Evolutionary conservation across 2,888 invertebrate species (phyloP).

Genomic region (Abrostola tripartita): DNA sequence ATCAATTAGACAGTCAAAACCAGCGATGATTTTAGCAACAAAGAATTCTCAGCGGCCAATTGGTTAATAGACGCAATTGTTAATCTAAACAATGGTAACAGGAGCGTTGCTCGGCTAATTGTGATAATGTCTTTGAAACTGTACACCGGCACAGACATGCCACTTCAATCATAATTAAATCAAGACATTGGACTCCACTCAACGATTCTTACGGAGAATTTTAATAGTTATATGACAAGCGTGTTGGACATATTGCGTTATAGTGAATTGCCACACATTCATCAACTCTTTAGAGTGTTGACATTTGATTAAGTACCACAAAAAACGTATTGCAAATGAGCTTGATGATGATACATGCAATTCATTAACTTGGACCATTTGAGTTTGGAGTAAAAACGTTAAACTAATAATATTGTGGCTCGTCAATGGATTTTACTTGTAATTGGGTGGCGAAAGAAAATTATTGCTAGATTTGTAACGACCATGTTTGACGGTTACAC

Average conservation of each 20-base stretch:
- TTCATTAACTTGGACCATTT: constrained; percentile 13
- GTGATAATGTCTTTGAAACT: constrained; percentile 39
- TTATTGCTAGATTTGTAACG: neutral
- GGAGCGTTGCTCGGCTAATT: constrained; percentile 39
- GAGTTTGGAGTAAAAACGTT: constrained; percentile 1
- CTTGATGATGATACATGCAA: constrained; percentile 8
- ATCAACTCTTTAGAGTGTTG: constrained; percentile 10
- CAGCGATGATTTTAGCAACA: constrained; percentile 27
- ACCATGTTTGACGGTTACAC: no score
- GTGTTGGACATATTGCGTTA: constrained; percentile 9
- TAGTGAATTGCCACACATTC: constrained; percentile 11
- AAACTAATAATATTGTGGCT: constrained; percentile 4
- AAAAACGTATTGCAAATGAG: constrained; percentile 13
- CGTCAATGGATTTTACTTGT: neutral
- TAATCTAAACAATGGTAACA: constrained; percentile 25
- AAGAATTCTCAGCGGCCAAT: constrained; percentile 37
- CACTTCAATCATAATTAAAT: constrained; percentile 45
- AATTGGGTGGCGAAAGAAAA: constrained; percentile 1
- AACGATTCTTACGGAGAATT: constrained; percentile 7
- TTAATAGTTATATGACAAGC: constrained; percentile 22
- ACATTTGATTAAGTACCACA: constrained; percentile 19
- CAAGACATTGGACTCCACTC: constrained; percentile 18
- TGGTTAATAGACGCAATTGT: constrained; percentile 37
- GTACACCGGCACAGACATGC: constrained; percentile 8
- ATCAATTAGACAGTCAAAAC: constrained; percentile 11